Evolutionary conservation across 1,140 invertebrate species (phyloP), one percentile per base, ranked within the genome.

Genomic region (Heliconius nattereri): DNA sequence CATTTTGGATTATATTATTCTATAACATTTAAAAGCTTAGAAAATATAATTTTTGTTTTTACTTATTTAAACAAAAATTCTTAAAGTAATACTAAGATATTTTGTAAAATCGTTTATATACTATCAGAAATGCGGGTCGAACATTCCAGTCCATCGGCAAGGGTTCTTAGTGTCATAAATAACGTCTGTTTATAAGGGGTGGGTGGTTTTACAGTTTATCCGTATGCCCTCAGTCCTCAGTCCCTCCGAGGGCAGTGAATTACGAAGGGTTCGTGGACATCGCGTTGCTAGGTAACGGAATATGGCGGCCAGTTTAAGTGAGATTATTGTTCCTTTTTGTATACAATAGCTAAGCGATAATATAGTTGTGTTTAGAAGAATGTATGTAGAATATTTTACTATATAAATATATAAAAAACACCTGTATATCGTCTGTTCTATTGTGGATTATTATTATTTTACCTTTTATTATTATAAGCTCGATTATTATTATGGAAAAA

Each of bases 91-190:
- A 52, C 49, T 19, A 66, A 9, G 23, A 3, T 26, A 66, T 66
- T 66, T 66, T 16, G n/a, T 60, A 40, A 72, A 72, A 72, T 7
- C 35, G 0, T 5, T 37, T 72, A 72, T 40, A 40, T 72, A 72
- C 19, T 40, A 37, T 23, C 32, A 37, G n/a, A 72, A 72, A 72
- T 72, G 71, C 71, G 71, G 35, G 71, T 37, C 71, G 19, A 72
- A 37, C 71, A 72, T 72, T 72, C 71, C 35, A 72, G n/a, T 72
- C n/a, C 77, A 75, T 81, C 79, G 81, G 78, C 73, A 80, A 80
- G 78, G 78, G 78, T 80, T 80, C 78, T 80, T 75, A 70, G 78
- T 80, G 78, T 75, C 78, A 80, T 80, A 80, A 80, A 80, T 80
- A 75, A 80, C 73, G 74, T 52, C 78, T 80, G 73, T 82, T 82